Conservation (phyloP, 2,797 vertebrate species). For the Phoebastria nigripes region DNA sequence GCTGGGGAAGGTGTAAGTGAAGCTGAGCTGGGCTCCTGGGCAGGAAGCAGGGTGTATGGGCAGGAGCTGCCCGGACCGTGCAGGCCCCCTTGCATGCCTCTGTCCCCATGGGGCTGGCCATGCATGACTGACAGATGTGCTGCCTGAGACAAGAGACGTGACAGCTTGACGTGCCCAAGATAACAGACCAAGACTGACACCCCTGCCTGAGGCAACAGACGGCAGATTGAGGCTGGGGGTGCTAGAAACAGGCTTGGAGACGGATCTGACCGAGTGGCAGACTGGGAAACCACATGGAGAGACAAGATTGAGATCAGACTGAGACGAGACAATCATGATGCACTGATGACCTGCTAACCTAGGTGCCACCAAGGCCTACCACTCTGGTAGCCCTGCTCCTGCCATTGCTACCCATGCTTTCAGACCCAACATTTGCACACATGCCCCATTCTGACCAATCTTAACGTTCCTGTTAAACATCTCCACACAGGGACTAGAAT, state of each 20-base stretch:
- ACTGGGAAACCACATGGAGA: background rate
- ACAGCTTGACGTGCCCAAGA: background rate
- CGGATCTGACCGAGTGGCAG: background rate
- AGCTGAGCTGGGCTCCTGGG: background rate
- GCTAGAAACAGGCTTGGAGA: background rate
- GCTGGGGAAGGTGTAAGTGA: background rate
- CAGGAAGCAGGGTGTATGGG: background rate
- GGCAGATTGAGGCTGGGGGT: background rate
- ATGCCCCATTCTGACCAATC: background rate
- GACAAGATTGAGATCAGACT: background rate
- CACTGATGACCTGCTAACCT: background rate
- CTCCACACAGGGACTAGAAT: background rate
- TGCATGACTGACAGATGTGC: rapidly evolving
- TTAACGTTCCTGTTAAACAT: background rate
- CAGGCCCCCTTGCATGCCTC: background rate
- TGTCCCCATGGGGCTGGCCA: background rate
- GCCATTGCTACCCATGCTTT: background rate
- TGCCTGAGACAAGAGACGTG: background rate
- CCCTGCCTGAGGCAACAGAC: background rate
- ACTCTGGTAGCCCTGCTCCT: background rate
- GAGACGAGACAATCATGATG: background rate
- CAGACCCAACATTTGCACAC: background rate
- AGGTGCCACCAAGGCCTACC: background rate
- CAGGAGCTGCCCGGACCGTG: background rate
- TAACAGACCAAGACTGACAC: background rate